These are phyloP conservation scores for Portevinia maculata DNA, from an alignment of 2,888 invertebrate genomes.

Conservation along the genomic window DNA sequence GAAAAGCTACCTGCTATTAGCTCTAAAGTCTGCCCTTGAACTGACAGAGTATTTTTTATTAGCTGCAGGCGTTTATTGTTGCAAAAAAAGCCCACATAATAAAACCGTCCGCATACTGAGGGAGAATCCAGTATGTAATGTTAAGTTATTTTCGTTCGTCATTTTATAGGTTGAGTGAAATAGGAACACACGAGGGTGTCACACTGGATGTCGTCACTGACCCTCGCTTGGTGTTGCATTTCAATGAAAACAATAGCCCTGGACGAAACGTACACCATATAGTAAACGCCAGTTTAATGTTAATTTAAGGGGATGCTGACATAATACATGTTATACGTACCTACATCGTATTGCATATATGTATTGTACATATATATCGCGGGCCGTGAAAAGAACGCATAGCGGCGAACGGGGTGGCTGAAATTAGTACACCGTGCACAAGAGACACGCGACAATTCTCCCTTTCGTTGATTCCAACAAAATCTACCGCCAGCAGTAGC, in stretches of 20 bases:
- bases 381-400: constrained; percentile 60
- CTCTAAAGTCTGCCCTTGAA: not conserved
- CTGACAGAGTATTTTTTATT: not conserved
- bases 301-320: constrained; percentile 64
- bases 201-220: constrained; percentile 62
- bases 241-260: constrained; percentile 71
- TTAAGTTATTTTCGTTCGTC: constrained; percentile 59
- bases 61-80: not conserved
- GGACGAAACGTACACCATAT: constrained; percentile 28
- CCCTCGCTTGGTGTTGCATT: constrained; percentile 72
- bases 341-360: constrained; percentile 32
- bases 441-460: constrained; percentile 71
- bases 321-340: constrained; percentile 57
- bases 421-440: constrained; percentile 69
- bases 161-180: constrained; percentile 54
- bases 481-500: not conserved
- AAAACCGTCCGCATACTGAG: constrained; percentile 14
- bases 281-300: constrained; percentile 63
- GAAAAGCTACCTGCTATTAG: no score
- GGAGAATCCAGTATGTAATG: constrained; percentile 17
- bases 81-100: constrained; percentile 16
- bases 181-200: constrained; percentile 53
- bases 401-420: constrained; percentile 43
- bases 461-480: constrained; percentile 24
- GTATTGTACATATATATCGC: constrained; percentile 28